Conservation (phyloP, 2,113 vertebrate genomes). For the Atrichornis clamosus region DNA sequence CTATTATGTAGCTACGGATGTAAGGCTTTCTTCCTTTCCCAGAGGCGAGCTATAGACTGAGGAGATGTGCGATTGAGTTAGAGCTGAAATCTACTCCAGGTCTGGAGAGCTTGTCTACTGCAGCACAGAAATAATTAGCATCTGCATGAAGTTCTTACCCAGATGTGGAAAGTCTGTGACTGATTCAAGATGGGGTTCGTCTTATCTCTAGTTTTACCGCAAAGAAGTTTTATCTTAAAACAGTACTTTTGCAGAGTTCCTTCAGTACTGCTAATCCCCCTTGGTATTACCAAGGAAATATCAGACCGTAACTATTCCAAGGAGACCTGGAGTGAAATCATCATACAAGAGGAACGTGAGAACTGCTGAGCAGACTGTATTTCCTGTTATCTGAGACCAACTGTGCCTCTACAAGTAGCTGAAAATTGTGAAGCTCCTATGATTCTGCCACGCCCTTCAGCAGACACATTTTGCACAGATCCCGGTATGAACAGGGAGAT, state of each 20-base stretch:
- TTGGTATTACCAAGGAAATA: not conserved
- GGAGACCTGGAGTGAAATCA: not conserved
- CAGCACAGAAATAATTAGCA: not conserved
- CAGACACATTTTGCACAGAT: not conserved
- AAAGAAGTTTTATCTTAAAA: not conserved
- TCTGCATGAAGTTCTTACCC: not conserved
- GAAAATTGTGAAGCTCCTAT: not conserved
- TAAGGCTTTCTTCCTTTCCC: not conserved
- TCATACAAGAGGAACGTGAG: not conserved
- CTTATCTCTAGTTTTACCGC: not conserved
- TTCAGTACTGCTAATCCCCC: not conserved
- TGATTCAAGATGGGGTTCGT: not conserved
- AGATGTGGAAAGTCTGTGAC: not conserved
- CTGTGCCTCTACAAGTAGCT: not conserved
- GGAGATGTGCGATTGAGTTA: not conserved
- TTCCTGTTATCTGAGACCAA: conserved; percentile 8
- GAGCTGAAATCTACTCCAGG: not conserved
- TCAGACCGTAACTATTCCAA: not conserved
- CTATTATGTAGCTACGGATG: not conserved
- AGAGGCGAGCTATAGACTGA: rapidly evolving
- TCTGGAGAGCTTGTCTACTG: not conserved
- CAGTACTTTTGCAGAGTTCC: not conserved
- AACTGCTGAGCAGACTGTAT: not conserved
- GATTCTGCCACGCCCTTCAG: not conserved
- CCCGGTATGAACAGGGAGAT: not conserved